phyloP scores from a whole-genome alignment of 2,113 vertebrate genomes.

The Xenopus laevis region DNA sequence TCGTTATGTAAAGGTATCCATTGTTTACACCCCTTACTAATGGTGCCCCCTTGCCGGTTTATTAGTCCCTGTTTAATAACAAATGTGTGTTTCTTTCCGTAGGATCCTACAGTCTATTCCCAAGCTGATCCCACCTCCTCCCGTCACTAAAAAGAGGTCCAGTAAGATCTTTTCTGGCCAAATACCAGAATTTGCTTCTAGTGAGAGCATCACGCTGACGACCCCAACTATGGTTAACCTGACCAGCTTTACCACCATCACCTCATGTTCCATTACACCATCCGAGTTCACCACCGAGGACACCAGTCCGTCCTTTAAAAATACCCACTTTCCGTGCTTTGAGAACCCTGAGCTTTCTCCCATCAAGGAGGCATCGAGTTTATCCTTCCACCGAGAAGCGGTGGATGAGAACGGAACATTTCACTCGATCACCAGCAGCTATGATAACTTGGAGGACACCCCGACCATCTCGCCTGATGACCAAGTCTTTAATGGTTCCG shows the following conservation, averaged over 20 bases:
- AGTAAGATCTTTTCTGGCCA: slow-evolving; percentile 69
- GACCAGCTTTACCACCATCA: slow-evolving; percentile 64
- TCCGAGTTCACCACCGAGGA: slow-evolving; percentile 64
- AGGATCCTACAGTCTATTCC: slow-evolving; percentile 70
- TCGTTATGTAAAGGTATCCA: too few relatives aligned
- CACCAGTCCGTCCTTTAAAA: slow-evolving; percentile 45
- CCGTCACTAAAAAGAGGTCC: slow-evolving; percentile 68
- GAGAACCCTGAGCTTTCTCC: slow-evolving; percentile 64
- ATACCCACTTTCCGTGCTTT: slow-evolving; percentile 59
- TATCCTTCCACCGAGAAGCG: slow-evolving; percentile 53
- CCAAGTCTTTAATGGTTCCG: neutral
- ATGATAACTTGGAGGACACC: slow-evolving; percentile 35
- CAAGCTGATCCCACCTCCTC: slow-evolving; percentile 72
- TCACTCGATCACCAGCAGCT: slow-evolving; percentile 58
- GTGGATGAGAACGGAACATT: slow-evolving; percentile 55
- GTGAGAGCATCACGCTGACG: slow-evolving; percentile 21
- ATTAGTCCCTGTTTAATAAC: too few relatives aligned
- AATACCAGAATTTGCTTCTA: slow-evolving; percentile 49
- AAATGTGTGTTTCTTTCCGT: slow-evolving; percentile 17
- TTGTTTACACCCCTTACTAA: too few relatives aligned
- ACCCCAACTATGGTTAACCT: slow-evolving; percentile 53
- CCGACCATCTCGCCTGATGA: neutral
- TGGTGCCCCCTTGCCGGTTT: too few relatives aligned
- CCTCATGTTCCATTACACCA: slow-evolving; percentile 64
- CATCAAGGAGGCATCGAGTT: slow-evolving; percentile 59